These are phyloP conservation scores for Phasia obesa DNA, from an alignment of 2,888 invertebrate species.

Conservation along the genomic window DNA sequence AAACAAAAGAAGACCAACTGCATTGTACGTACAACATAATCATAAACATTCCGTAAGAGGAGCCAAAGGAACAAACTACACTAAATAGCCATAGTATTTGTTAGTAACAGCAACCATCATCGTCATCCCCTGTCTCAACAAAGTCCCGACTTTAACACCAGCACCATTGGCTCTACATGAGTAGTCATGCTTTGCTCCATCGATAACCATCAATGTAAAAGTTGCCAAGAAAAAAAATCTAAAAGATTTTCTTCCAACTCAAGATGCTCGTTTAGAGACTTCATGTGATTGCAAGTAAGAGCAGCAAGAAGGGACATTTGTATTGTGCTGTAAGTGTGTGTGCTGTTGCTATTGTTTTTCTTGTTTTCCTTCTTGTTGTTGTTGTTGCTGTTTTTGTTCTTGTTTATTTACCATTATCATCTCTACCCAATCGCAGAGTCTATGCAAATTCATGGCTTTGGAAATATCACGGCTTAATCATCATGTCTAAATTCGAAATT, in stretches of 20 bases:
- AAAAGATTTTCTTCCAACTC: constrained; percentile 50
- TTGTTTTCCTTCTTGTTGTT: constrained; percentile 14
- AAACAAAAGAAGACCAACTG: constrained; percentile 15
- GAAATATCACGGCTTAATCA: constrained; percentile 56
- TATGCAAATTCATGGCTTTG: constrained; percentile 64
- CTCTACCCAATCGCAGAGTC: constrained; percentile 46
- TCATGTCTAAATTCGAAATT: constrained; percentile 56
- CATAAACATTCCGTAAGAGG: constrained; percentile 61
- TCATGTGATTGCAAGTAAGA: constrained; percentile 11
- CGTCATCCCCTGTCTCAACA: constrained; percentile 45
- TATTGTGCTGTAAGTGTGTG: not conserved
- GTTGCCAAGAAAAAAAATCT: constrained; percentile 42
- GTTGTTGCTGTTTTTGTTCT: constrained; percentile 22
- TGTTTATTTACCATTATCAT: constrained; percentile 52
- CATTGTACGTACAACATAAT: constrained; percentile 62
- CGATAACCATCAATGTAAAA: constrained; percentile 71
- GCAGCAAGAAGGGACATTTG: constrained; percentile 48
- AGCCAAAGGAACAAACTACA: constrained; percentile 20
- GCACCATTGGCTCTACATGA: constrained; percentile 67
- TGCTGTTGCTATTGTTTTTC: constrained; percentile 9
- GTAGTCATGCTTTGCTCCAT: constrained; percentile 70
- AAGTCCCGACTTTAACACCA: constrained; percentile 71
- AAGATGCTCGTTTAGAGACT: not conserved
- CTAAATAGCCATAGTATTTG: constrained; percentile 22
- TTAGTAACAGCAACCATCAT: constrained; percentile 25